These are phyloP conservation scores for Hypocryptadius cinnamomeus DNA, from an alignment of 2,113 vertebrate species.

Conservation along the genomic window DNA sequence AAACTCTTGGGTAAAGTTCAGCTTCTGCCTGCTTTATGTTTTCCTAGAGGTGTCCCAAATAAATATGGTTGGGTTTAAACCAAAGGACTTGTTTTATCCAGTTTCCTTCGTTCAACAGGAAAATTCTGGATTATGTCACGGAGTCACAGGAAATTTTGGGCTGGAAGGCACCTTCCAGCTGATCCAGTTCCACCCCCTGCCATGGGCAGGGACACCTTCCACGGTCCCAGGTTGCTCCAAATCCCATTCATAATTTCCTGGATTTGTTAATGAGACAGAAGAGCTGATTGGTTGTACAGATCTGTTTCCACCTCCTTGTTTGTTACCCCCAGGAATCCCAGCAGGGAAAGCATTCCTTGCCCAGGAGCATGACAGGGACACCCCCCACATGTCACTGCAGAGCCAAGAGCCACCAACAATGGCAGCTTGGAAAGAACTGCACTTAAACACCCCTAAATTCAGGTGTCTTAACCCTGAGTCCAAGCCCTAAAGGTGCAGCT, in stretches of 20 bases:
- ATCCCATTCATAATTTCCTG: neutral
- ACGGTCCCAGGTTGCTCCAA: neutral
- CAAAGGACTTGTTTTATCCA: neutral
- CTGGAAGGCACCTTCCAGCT: neutral
- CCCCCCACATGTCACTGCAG: neutral
- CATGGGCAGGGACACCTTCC: neutral
- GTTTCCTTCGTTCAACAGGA: neutral
- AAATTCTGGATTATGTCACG: neutral
- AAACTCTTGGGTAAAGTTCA: neutral
- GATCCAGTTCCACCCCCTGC: no score
- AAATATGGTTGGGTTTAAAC: neutral
- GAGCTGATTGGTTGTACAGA: neutral
- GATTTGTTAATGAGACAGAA: neutral
- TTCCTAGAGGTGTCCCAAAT: neutral
- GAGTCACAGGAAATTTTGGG: neutral
- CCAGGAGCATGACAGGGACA: neutral
- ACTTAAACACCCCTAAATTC: neutral
- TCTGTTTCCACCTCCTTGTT: fast-evolving
- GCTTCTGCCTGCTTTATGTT: neutral
- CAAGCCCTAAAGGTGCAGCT: neutral
- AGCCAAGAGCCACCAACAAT: neutral
- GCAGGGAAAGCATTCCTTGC: neutral
- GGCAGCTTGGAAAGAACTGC: neutral
- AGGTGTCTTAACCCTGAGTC: neutral
- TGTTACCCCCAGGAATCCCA: neutral